phyloP scores from a whole-genome alignment of 2,797 vertebrate genomes.

The Dendrocincla tyrannina region DNA sequence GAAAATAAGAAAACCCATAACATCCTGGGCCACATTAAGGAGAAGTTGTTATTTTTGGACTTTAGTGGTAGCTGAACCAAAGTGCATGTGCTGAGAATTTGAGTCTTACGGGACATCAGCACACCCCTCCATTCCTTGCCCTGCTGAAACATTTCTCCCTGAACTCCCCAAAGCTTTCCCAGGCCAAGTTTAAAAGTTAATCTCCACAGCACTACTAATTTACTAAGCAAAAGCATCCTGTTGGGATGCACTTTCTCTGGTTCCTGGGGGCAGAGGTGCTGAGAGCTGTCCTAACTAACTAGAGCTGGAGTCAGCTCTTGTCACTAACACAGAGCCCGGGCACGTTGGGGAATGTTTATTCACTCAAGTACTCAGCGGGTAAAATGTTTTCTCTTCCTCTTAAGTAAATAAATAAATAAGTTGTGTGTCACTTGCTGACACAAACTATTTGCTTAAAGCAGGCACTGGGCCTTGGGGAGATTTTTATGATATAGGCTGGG shows the following conservation, averaged over 20 bases:
- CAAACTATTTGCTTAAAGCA: conserved; percentile 37
- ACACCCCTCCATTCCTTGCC: background rate
- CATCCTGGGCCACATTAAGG: background rate
- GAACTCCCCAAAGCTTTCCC: background rate
- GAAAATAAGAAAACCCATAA: background rate
- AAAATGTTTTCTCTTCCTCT: conserved; percentile 2
- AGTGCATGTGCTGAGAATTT: background rate
- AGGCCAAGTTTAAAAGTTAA: background rate
- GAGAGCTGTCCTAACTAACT: background rate
- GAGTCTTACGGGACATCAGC: background rate
- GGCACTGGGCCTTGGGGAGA: conserved; percentile 28
- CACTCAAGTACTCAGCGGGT: background rate
- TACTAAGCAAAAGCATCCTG: background rate
- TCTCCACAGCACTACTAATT: background rate
- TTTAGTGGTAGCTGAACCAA: background rate
- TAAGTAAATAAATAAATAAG: conserved; percentile 22
- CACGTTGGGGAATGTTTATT: background rate
- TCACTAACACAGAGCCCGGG: background rate
- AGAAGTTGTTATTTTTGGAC: background rate
- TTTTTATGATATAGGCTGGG: conserved; percentile 17
- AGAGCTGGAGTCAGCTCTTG: background rate
- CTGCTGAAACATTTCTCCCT: background rate
- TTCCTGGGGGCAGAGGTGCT: background rate
- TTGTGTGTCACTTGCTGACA: conserved; percentile 39
- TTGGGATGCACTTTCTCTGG: background rate